These are phyloP conservation scores for Carcharodon carcharias DNA, from an alignment of 2,797 vertebrate genomes.

Conservation along the genomic window DNA sequence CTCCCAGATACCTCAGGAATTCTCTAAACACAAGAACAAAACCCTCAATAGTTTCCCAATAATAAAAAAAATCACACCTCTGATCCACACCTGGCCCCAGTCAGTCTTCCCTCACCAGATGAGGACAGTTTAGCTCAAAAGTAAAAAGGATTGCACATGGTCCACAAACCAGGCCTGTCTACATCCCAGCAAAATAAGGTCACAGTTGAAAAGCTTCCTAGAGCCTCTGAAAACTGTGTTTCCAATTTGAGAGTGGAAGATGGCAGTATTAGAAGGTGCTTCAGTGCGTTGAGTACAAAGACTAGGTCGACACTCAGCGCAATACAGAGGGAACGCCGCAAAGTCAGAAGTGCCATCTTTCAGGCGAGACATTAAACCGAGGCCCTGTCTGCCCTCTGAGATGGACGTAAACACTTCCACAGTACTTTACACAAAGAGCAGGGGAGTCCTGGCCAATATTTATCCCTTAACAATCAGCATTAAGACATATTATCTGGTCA, in stretches of 20 bases:
- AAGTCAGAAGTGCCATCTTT: background rate
- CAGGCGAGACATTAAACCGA: too few relatives aligned
- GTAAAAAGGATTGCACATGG: background rate
- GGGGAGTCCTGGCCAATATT: background rate
- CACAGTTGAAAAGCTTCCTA: background rate
- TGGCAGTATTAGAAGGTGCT: background rate
- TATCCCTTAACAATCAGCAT: background rate
- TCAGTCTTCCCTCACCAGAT: too few relatives aligned
- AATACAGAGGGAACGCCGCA: too few relatives aligned
- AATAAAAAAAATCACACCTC: too few relatives aligned
- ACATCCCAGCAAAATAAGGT: background rate
- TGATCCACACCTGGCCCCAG: too few relatives aligned
- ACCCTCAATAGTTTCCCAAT: too few relatives aligned
- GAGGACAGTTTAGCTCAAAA: background rate
- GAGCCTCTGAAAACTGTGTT: background rate
- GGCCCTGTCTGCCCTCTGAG: background rate
- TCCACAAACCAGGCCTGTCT: background rate
- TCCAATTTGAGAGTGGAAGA: background rate
- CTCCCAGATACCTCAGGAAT: too few relatives aligned
- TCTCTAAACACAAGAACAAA: too few relatives aligned
- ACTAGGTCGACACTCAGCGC: background rate
- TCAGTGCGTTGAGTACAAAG: background rate
- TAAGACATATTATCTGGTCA: background rate
- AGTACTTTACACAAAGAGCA: too few relatives aligned
- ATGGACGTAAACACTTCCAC: background rate